Base-by-base conservation (phyloP, 2,888 invertebrate genomes). In the Nudaria mundana region DNA sequence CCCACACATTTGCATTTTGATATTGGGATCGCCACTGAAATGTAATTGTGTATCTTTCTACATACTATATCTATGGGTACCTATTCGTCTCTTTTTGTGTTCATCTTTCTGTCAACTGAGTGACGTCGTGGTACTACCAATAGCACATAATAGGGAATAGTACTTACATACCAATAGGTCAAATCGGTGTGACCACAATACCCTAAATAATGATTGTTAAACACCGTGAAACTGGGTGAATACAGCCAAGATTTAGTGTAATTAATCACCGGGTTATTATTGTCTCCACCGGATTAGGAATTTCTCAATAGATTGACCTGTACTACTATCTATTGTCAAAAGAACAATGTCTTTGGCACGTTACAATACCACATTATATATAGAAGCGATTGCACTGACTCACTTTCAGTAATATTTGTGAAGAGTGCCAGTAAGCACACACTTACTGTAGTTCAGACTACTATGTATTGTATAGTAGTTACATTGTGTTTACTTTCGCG, bases 341-440 rank as follows among this genome's bases (percentile, higher is more conserved):
- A 52, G 65, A 71, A 78, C 81, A 82, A 79, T 81, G 68, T 65
- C 53, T 56, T 55, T 53, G 52, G 47, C 42, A 43, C 50, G 52
- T 52, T 56, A 64, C 66, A 65, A 70, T 69, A 68, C 76, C 77
- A 76, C 76, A 76, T 16, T 65, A 71, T 64, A 78, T 82, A 85
- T 74, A 84, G 76, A 71, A 74, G 70, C 55, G 53, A 65, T 69
- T 67, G 57, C 63, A 47, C 61, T 65, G 64, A 53, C 56, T 38
- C 49, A 66, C 57, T 76, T 76, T 67, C 83, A 85, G 81, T 83
- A 58, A 46, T 57, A 45, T 40, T 56, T 46, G 39, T 37, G 37
- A 37, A 52, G 52, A 47, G 52, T 44, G 42, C 37, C 51, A 30
- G 59, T 46, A 63, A 54, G 65, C 73, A 73, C 72, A 75, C 68